A percentile compares a stretch with the other conserved stretches of the same genome.
Evolutionary conservation across 2,888 invertebrate genomes (phyloP).

Genomic region (Polydrusus tereticollis): DNA sequence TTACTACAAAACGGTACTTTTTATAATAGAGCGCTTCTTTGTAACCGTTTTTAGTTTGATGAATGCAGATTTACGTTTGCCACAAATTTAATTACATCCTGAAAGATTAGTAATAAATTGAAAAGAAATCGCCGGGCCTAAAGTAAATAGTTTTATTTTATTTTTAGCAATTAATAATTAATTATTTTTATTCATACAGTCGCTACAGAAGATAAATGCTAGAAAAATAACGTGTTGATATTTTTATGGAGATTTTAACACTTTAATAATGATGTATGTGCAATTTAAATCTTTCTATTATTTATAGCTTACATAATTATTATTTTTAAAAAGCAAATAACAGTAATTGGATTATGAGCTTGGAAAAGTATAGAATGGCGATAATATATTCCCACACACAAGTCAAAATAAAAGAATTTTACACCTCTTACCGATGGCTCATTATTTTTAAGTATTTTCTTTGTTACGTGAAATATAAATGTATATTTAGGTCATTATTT

Average conservation of each 20-base stretch:
- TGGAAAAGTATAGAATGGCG: neutral
- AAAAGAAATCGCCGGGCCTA: too few species aligned
- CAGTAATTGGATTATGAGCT: constrained; percentile 7
- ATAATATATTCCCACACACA: neutral
- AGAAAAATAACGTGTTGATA: constrained; percentile 8
- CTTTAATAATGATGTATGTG: constrained; percentile 13
- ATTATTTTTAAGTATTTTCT: too few species aligned
- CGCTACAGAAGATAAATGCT: constrained; percentile 4
- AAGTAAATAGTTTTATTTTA: neutral
- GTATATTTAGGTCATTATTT: too few species aligned
- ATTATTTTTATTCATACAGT: neutral
- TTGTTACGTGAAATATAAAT: too few species aligned
- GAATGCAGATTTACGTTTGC: too few species aligned
- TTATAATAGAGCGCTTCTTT: too few species aligned
- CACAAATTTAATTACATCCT: too few species aligned
- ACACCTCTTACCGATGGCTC: too few species aligned
- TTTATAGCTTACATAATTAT: constrained; percentile 12
- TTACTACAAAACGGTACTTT: neutral
- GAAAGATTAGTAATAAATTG: too few species aligned
- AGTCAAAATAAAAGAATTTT: too few species aligned
- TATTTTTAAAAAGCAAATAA: neutral
- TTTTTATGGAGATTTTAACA: constrained; percentile 10
- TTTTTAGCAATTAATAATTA: neutral
- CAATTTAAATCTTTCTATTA: constrained; percentile 12
- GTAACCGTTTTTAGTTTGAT: too few species aligned